phyloP scores from a whole-genome alignment of 2,113 vertebrate genomes.

The Condylura cristata region DNA sequence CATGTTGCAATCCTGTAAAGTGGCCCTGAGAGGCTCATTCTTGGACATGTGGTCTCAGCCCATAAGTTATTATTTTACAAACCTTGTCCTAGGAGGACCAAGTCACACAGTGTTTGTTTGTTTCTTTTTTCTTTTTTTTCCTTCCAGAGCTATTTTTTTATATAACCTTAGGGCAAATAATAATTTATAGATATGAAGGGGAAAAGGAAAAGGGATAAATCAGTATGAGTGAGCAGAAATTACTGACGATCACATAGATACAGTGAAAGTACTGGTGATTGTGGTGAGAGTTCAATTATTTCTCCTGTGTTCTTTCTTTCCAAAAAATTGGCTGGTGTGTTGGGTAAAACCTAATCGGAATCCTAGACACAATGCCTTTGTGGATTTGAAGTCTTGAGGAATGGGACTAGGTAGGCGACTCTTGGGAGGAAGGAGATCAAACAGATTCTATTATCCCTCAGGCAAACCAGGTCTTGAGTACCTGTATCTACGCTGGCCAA shows the following conservation, averaged over 20 bases:
- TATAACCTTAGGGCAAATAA: not conserved
- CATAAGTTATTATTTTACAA: constrained; percentile 37
- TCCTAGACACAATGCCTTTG: not conserved
- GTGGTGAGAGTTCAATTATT: not conserved
- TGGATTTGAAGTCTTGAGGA: not conserved
- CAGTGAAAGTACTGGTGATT: not conserved
- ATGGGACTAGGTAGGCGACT: not conserved
- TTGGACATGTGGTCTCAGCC: not conserved
- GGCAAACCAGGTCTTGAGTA: not conserved
- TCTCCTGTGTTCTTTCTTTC: not conserved
- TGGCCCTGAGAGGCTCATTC: not conserved
- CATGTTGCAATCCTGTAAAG: not conserved
- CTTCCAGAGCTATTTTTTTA: not conserved
- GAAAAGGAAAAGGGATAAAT: not conserved
- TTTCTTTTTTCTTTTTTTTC: not conserved
- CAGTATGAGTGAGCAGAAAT: not conserved
- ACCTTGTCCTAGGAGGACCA: not conserved
- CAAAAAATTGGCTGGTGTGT: not conserved
- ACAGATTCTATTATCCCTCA: not conserved
- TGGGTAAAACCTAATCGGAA: not conserved
- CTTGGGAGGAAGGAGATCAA: not conserved
- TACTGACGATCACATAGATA: not conserved
- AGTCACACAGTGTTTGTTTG: not conserved
- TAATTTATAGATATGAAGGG: not conserved
- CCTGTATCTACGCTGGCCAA: not conserved